Percentiles rank a stretch among this genome's conserved stretches.
Evolutionary conservation across 2,113 vertebrate genomes (phyloP).

Genomic region (Urocolius indicus): DNA sequence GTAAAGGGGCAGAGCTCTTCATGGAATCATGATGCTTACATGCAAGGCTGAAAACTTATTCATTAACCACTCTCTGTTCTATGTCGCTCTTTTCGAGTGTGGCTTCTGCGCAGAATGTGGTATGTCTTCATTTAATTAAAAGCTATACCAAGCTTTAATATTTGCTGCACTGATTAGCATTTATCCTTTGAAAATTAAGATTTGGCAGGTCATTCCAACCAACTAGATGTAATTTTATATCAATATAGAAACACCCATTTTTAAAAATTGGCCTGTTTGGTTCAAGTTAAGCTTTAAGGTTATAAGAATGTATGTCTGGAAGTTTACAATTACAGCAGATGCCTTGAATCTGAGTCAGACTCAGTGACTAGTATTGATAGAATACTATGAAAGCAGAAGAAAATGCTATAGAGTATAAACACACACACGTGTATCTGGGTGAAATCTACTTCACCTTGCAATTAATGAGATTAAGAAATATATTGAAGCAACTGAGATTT

Average conservation of each 20-base stretch:
- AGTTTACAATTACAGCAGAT: not conserved
- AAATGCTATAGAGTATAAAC: not conserved
- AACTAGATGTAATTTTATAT: not conserved
- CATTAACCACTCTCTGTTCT: not conserved
- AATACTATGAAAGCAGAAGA: not conserved
- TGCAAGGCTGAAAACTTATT: not conserved
- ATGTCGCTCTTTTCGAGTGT: not conserved
- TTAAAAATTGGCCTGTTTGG: not conserved
- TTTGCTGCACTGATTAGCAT: not conserved
- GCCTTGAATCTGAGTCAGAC: not conserved
- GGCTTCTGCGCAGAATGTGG: not conserved
- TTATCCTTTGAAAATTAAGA: not conserved
- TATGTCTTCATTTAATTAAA: not conserved
- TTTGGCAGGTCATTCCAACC: not conserved
- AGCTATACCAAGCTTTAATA: not conserved
- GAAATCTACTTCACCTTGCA: conserved; percentile 3
- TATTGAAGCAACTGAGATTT: not conserved
- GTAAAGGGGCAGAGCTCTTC: not conserved
- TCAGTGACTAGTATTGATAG: not conserved
- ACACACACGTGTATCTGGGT: not conserved
- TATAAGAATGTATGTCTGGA: not conserved
- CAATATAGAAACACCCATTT: not conserved
- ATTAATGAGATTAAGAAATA: conserved; percentile 30
- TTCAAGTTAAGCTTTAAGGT: not conserved
- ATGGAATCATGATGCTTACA: not conserved